phyloP scores from a whole-genome alignment of 2,888 invertebrate genomes.

The Stegophylla sp. region DNA sequence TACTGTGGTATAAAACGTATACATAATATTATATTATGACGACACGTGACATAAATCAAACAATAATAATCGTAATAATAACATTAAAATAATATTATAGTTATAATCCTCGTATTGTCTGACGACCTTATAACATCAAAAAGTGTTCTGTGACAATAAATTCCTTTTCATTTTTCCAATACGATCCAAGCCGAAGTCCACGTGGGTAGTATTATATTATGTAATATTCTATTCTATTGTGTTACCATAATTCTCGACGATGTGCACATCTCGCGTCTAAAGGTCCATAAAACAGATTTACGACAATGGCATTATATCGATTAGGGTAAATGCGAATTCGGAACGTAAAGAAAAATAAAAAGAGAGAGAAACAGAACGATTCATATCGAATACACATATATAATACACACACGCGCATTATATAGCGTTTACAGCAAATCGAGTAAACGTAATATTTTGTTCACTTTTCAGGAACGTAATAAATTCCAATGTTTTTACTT shows the following conservation, averaged over 20 bases:
- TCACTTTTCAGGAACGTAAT: not conserved
- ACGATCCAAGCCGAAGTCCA: conserved; percentile 5
- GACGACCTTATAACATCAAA: conserved; percentile 41
- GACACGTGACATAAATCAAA: not conserved
- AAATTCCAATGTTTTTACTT: too few relatives aligned
- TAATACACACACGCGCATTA: not conserved
- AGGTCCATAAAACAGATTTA: conserved; percentile 54
- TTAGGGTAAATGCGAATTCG: conserved; percentile 38
- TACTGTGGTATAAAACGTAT: too few relatives aligned
- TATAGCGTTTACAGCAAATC: not conserved
- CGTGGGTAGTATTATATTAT: conserved; percentile 50
- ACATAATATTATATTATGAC: not conserved
- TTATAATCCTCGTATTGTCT: conserved; percentile 9
- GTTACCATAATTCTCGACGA: conserved; percentile 34
- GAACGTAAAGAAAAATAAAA: not conserved
- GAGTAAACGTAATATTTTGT: not conserved
- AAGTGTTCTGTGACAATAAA: conserved; percentile 25
- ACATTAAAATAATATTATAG: not conserved
- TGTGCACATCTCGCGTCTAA: conserved; percentile 50
- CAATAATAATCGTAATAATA: too few relatives aligned
- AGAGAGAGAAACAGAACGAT: not conserved
- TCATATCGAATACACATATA: not conserved
- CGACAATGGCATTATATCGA: conserved; percentile 28
- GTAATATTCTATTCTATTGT: conserved; percentile 54
- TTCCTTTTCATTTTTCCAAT: conserved; percentile 33